These are phyloP conservation scores for Trichonephila clavipes DNA, from an alignment of 1,140 invertebrate species.

Conservation along the genomic window DNA sequence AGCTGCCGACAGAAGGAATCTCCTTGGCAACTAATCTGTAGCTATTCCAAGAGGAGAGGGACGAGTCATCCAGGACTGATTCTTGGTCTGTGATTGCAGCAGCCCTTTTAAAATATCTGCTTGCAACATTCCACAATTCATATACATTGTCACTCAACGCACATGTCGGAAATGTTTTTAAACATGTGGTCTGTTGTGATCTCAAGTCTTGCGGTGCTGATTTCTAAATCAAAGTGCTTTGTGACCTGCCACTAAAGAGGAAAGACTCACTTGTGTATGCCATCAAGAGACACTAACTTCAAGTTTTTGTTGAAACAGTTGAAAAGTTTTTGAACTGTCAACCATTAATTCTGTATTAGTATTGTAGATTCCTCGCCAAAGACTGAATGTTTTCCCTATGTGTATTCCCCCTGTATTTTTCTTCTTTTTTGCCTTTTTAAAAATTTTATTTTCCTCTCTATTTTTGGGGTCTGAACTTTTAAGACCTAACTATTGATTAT, in stretches of 20 bases:
- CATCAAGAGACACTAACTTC: conserved; percentile 70
- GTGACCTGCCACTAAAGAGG: conserved; percentile 55
- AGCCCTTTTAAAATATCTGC: conserved; percentile 43
- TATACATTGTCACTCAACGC: conserved; percentile 72
- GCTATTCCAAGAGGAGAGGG: conserved; percentile 26
- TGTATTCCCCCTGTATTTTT: neutral
- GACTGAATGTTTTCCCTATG: conserved; percentile 6
- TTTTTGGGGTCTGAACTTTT: conserved; percentile 6
- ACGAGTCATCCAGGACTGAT: neutral
- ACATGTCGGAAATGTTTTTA: conserved; percentile 69
- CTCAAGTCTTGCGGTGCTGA: conserved; percentile 57
- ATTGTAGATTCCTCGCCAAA: conserved; percentile 40
- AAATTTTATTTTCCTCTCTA: neutral
- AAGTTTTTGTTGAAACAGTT: conserved; percentile 33
- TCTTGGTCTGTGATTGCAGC: conserved; percentile 33
- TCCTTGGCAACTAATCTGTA: conserved; percentile 8
- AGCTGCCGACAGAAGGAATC: conserved; percentile 28
- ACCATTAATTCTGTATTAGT: conserved; percentile 38
- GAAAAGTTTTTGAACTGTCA: neutral
- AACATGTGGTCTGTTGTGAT: conserved; percentile 68
- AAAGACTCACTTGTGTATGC: conserved; percentile 57
- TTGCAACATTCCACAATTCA: conserved; percentile 72
- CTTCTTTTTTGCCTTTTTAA: neutral
- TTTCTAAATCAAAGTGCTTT: conserved; percentile 71
- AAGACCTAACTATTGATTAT: conserved; percentile 3